Conservation (phyloP, 1,140 invertebrate species). For the Eciton burchellii region DNA sequence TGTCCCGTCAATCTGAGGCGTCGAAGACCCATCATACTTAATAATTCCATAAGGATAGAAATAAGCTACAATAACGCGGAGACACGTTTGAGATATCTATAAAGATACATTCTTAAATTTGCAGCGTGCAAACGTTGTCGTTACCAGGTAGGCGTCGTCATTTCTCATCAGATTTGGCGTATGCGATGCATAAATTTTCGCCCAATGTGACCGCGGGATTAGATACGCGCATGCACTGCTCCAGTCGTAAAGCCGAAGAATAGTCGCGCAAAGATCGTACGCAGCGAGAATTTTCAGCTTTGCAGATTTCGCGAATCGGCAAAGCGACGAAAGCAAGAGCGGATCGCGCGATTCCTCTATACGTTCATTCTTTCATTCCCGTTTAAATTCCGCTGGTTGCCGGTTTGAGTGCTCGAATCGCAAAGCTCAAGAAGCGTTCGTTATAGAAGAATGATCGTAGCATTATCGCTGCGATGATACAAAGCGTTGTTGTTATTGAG, state of each 20-base stretch:
- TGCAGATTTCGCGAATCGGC: constrained; percentile 29
- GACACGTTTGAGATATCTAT: too few species aligned
- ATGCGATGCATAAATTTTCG: constrained; percentile 34
- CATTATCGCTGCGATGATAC: neutral
- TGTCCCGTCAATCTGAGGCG: too few species aligned
- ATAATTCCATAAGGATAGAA: too few species aligned
- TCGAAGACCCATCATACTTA: too few species aligned
- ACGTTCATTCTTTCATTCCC: constrained; percentile 42
- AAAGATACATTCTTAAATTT: too few species aligned
- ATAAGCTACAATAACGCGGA: too few species aligned
- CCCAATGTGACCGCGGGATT: constrained; percentile 31
- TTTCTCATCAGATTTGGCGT: constrained; percentile 6
- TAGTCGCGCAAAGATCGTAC: constrained; percentile 51
- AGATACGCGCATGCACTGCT: constrained; percentile 32
- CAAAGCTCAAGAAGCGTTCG: neutral
- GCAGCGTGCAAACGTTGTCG: neutral
- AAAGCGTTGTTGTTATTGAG: neutral
- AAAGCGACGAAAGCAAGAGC: constrained; percentile 23
- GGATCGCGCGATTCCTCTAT: constrained; percentile 23
- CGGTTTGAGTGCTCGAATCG: neutral
- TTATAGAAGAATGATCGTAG: constrained; percentile 1
- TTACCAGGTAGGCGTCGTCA: neutral
- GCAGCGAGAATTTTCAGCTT: constrained; percentile 54
- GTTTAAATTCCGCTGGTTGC: constrained; percentile 1
- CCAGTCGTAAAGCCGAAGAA: constrained; percentile 56